phyloP scores from a whole-genome alignment of 2,113 vertebrate species.

The Leucoraja erinaceus region DNA sequence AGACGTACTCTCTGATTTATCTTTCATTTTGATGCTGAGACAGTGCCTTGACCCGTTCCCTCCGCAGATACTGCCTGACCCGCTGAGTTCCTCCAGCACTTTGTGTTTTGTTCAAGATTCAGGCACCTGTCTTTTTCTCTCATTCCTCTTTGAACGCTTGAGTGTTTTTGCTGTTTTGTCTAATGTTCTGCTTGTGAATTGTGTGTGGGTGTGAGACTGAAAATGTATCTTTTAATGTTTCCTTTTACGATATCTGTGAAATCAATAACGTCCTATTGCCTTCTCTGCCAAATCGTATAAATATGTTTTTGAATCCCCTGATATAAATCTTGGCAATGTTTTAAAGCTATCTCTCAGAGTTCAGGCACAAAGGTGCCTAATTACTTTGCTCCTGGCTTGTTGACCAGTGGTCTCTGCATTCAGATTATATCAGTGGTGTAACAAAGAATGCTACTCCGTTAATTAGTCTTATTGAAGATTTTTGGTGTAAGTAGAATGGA shows the following conservation, averaged over 20 bases:
- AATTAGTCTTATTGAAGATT: neutral
- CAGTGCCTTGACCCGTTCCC: no score
- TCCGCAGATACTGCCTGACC: no score
- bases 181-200: neutral
- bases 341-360: conserved; percentile 7
- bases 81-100: no score
- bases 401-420: neutral
- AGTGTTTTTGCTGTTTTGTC: neutral
- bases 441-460: neutral
- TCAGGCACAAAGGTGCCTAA: neutral
- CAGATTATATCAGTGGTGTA: neutral
- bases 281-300: neutral
- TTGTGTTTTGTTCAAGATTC: no score
- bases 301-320: neutral
- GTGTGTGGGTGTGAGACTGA: neutral
- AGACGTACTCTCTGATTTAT: neutral
- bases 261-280: neutral
- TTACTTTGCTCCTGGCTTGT: neutral
- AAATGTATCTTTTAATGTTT: neutral
- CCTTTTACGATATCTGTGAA: neutral
- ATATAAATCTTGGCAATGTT: neutral
- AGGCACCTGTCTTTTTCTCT: no score
- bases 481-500: neutral
- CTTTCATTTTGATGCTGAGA: neutral
- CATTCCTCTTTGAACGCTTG: neutral